Conservation (phyloP, 1,140 invertebrate genomes). For the Eufriesea mexicana region DNA sequence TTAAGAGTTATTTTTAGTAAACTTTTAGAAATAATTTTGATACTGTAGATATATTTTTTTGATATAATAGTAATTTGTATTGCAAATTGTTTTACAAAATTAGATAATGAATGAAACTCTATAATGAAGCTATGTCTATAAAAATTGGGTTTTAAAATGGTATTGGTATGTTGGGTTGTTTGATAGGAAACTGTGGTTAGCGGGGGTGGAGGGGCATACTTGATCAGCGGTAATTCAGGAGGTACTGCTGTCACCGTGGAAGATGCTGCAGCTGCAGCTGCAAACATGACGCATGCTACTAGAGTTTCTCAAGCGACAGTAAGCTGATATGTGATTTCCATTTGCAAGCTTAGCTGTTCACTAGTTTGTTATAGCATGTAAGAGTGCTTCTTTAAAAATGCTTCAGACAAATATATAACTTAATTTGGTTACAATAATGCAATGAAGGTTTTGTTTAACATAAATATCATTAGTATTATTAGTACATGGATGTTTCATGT, state of each 20-base stretch:
- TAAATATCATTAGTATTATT: neutral
- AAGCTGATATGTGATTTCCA: conserved; percentile 83
- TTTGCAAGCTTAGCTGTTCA: conserved; percentile 77
- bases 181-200: conserved; percentile 82
- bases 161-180: conserved; percentile 81
- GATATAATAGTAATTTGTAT: neutral
- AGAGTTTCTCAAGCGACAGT: conserved; percentile 94
- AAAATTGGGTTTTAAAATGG: conserved; percentile 75
- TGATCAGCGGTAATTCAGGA: conserved; percentile 85
- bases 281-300: conserved; percentile 90
- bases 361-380: conserved; percentile 65
- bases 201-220: conserved; percentile 85
- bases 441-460: neutral
- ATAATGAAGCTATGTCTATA: conserved; percentile 5
- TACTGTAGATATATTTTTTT: neutral
- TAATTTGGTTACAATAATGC: neutral
- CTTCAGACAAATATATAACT: neutral
- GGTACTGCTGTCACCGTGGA: conserved; percentile 84
- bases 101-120: neutral
- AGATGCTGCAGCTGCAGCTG: conserved; percentile 83
- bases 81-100: neutral
- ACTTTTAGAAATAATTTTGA: conserved; percentile 14
- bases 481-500: conserved; percentile 5
- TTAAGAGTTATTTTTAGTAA: neutral
- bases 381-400: conserved; percentile 6